Evolutionary conservation across 2,797 vertebrate genomes (phyloP), one percentile per base, ranked within the genome.

Genomic region (Tachyglossus aculeatus): DNA sequence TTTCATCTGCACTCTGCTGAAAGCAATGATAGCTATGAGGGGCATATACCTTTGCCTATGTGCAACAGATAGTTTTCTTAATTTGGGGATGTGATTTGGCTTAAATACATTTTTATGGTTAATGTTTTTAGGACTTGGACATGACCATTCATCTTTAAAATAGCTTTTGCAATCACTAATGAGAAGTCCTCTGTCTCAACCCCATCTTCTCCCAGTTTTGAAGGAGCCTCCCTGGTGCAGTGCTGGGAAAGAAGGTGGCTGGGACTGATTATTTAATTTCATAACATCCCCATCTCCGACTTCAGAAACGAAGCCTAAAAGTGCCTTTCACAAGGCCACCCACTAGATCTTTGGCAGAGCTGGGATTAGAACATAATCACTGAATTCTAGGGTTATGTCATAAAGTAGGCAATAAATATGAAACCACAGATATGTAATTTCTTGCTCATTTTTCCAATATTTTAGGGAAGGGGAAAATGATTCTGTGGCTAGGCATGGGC

Each of bases 241-340:
- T 59, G 27, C 44, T 41, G 45, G 33, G 53, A 53, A 29, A 36
- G 36, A 50, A 77, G 44, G 16, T 57, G 25, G 36, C 60, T 58
- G 37, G 31, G 22, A 39, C 44, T 57, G 66, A 74, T 69, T 61
- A 48, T 16, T 53, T 61, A 48, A 16, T 53, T 34, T 32, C 12
- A 39, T 38, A 25, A 25, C 11, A 66, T 41, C 32, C 21, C 36
- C 22, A 63, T 16, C 53, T 76, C 2, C 1, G 51, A 69, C 45
- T 75, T 22, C 14, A 27, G 53, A 51, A 21, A 27, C 32, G 31
- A 61, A 40, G 64, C 45, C 10, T n/a, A n/a, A n/a, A 68, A 61
- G 32, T 5, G 14, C 62, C 32, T 41, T 82, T 52, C 51, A 47
- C 63, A 66, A 72, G 45, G 48, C 39, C 12, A 68, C 11, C 10